Evolutionary conservation across 92 coral and sea anemone species (phyloP).

Genomic region (Heteractis magnifica): DNA sequence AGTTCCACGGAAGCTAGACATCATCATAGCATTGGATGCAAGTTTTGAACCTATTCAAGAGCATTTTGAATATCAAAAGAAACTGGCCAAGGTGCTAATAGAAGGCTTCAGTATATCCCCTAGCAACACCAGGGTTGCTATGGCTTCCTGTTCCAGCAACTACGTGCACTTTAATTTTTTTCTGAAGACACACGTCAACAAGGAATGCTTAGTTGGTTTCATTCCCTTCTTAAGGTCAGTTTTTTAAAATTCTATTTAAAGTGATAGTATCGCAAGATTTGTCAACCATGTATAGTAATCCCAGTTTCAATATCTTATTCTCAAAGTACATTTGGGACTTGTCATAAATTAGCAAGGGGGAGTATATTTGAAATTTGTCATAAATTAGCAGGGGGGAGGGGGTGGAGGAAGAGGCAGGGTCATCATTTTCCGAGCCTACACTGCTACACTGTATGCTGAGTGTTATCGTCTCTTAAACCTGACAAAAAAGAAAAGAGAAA

Average conservation of each 20-base stretch:
- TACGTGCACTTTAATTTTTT: conserved; percentile 38
- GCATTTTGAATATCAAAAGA: conserved; percentile 33
- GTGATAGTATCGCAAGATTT: neutral
- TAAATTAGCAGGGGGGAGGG: too few relatives aligned
- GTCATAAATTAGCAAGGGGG: too few relatives aligned
- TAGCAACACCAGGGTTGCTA: conserved; percentile 44
- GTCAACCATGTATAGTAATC: too few relatives aligned
- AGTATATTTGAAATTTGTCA: too few relatives aligned
- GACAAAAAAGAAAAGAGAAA: too few relatives aligned
- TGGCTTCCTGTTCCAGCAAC: conserved; percentile 38
- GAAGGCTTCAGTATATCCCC: conserved; percentile 52
- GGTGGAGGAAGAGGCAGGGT: too few relatives aligned
- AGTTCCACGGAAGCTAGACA: conserved; percentile 40
- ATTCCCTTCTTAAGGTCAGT: conserved; percentile 41
- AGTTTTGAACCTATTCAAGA: neutral
- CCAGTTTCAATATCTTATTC: too few relatives aligned
- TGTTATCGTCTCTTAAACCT: too few relatives aligned
- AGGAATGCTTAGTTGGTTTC: conserved; percentile 37
- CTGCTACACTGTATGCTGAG: too few relatives aligned
- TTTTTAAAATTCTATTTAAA: neutral
- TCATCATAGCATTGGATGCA: conserved; percentile 48
- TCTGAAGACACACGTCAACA: conserved; percentile 28
- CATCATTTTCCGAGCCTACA: too few relatives aligned
- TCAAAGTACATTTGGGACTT: too few relatives aligned
- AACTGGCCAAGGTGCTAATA: conserved; percentile 27